Conservation (phyloP, 2,888 invertebrate genomes). For the Polietes domitor region DNA sequence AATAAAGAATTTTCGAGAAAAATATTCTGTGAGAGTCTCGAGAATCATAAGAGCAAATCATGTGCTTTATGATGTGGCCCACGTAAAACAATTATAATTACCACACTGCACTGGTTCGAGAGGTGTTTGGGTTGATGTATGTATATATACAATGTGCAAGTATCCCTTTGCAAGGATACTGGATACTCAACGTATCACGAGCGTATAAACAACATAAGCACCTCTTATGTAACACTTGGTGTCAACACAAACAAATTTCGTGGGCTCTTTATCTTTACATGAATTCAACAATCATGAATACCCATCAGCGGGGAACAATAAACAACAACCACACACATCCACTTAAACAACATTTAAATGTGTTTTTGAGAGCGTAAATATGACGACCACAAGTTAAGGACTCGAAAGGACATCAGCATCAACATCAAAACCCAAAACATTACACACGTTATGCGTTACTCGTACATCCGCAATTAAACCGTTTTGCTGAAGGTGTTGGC, state of each 20-base stretch:
- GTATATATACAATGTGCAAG: not conserved
- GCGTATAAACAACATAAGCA: conserved; percentile 17
- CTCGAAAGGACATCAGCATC: conserved; percentile 39
- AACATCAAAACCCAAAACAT: conserved; percentile 10
- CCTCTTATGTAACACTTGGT: conserved; percentile 57
- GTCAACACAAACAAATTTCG: conserved; percentile 56
- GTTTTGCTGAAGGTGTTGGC: conserved; percentile 6
- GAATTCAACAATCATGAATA: conserved; percentile 29
- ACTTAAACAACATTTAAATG: conserved; percentile 62
- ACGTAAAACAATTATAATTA: not conserved
- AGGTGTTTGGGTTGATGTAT: too few species aligned
- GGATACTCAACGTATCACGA: not conserved
- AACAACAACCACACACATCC: not conserved
- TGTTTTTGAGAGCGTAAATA: conserved; percentile 22
- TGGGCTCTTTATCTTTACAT: conserved; percentile 19
- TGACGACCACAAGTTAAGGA: conserved; percentile 44
- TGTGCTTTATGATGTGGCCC: not conserved
- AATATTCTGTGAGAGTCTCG: too few species aligned
- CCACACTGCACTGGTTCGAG: not conserved
- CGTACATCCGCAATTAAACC: conserved; percentile 63
- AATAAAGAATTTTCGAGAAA: too few species aligned
- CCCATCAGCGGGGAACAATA: not conserved
- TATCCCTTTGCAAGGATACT: not conserved
- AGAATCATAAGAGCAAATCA: too few species aligned
- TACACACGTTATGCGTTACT: conserved; percentile 29